Conservation (phyloP, 2,113 vertebrate genomes). For the Bombycilla garrulus region DNA sequence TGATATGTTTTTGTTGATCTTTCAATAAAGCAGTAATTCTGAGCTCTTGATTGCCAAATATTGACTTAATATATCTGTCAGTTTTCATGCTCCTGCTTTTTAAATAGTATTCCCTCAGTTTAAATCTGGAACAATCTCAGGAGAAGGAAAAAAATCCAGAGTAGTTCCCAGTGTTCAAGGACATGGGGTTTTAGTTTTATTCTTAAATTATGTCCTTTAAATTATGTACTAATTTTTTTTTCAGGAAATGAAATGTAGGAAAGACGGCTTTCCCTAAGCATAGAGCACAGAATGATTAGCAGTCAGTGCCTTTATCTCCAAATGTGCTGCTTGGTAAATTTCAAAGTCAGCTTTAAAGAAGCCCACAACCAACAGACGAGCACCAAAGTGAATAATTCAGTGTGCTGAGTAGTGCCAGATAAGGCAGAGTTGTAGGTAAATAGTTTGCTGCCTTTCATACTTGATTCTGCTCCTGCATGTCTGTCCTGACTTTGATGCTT, state of each 20-base stretch:
- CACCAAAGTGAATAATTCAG: background rate
- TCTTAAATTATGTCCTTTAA: background rate
- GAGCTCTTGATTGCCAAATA: background rate
- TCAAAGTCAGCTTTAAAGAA: background rate
- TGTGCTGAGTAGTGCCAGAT: slow-evolving; percentile 4
- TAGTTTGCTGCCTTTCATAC: background rate
- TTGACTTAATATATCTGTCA: background rate
- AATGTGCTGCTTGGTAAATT: background rate
- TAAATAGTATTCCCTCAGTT: background rate
- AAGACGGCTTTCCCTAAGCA: background rate
- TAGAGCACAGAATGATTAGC: background rate
- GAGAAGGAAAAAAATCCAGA: background rate
- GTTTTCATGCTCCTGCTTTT: background rate
- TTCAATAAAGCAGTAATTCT: background rate
- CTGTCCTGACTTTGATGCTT: background rate
- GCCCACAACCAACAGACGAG: background rate
- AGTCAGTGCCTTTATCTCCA: background rate
- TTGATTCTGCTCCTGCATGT: background rate
- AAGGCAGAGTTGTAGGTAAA: background rate
- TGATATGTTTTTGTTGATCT: background rate
- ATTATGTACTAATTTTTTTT: background rate
- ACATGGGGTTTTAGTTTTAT: background rate
- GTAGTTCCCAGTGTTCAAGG: background rate
- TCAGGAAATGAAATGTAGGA: background rate
- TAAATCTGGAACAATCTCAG: background rate